These are phyloP conservation scores for Premnoplex brunnescens DNA, from an alignment of 2,797 vertebrate genomes.

Conservation along the genomic window DNA sequence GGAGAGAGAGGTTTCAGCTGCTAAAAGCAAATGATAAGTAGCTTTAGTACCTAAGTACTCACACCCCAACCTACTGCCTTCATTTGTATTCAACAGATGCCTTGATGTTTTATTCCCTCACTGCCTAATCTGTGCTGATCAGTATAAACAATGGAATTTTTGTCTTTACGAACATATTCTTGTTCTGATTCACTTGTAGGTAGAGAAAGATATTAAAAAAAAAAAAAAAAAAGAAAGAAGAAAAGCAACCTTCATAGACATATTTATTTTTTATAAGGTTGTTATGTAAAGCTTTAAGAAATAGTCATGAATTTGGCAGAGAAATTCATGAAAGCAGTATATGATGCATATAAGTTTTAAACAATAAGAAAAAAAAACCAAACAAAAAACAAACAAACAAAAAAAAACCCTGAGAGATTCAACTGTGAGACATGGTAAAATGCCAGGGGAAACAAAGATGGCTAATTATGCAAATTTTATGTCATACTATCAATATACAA, in stretches of 20 bases:
- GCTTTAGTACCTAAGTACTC: conserved; percentile 24
- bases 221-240: neutral
- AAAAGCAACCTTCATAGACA: neutral
- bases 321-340: neutral
- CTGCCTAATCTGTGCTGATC: conserved; percentile 64
- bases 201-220: neutral
- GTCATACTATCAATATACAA: neutral
- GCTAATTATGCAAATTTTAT: neutral
- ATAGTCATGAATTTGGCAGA: conserved; percentile 16
- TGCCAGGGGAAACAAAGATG: conserved; percentile 3
- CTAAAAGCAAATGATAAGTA: conserved; percentile 41
- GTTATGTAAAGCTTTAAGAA: conserved; percentile 37
- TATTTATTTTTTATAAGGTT: conserved; percentile 16
- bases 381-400: neutral
- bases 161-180: conserved; percentile 64
- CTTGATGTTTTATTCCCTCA: conserved; percentile 51
- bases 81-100: conserved; percentile 73
- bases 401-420: neutral
- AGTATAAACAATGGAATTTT: conserved; percentile 74
- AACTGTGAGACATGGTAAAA: conserved; percentile 41
- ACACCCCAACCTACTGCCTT: conserved; percentile 64
- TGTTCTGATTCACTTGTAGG: conserved; percentile 49
- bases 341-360: neutral
- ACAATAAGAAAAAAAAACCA: neutral
- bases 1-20: neutral